These are phyloP conservation scores for Neodontobutis hainanensis DNA, from an alignment of 2,113 vertebrate species.

Conservation along the genomic window DNA sequence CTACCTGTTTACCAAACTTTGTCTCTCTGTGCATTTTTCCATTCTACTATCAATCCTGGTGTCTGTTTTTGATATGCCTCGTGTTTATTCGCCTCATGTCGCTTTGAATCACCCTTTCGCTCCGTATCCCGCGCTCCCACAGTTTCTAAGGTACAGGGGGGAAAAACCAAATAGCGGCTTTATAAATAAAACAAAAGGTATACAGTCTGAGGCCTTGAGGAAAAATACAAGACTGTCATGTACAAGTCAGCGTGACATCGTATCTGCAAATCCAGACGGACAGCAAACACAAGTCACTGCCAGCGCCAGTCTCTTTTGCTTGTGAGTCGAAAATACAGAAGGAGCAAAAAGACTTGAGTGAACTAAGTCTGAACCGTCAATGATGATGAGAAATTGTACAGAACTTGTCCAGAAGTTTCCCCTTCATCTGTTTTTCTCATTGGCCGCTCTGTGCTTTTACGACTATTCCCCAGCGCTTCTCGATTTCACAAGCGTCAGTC, in stretches of 20 bases:
- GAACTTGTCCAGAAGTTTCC: slow-evolving; percentile 19
- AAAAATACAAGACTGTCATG: slow-evolving; percentile 42
- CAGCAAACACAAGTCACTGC: neutral
- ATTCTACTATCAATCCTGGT: slow-evolving; percentile 54
- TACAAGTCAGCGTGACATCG: slow-evolving; percentile 31
- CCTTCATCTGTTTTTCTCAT: slow-evolving; percentile 50
- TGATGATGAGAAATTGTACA: slow-evolving; percentile 10
- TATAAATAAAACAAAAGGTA: slow-evolving; percentile 65
- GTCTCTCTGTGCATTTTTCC: slow-evolving; percentile 7
- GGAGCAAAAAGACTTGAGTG: neutral
- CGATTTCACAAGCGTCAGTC: slow-evolving; percentile 18
- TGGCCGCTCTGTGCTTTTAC: slow-evolving; percentile 10
- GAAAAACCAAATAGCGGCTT: slow-evolving; percentile 44
- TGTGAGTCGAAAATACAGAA: no score
- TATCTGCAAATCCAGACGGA: slow-evolving; percentile 30
- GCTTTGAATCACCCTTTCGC: slow-evolving; percentile 20
- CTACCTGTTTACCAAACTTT: slow-evolving; percentile 57
- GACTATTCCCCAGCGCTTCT: slow-evolving; percentile 17
- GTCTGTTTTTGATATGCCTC: slow-evolving; percentile 34
- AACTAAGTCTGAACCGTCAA: slow-evolving; percentile 25
- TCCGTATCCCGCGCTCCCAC: slow-evolving; percentile 15
- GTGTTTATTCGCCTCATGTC: slow-evolving; percentile 47
- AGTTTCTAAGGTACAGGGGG: slow-evolving; percentile 15
- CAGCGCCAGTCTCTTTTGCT: slow-evolving; percentile 23
- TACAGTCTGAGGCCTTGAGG: slow-evolving; percentile 29